phyloP scores from a whole-genome alignment of 2,113 vertebrate genomes.

The Pangasianodon gigas region DNA sequence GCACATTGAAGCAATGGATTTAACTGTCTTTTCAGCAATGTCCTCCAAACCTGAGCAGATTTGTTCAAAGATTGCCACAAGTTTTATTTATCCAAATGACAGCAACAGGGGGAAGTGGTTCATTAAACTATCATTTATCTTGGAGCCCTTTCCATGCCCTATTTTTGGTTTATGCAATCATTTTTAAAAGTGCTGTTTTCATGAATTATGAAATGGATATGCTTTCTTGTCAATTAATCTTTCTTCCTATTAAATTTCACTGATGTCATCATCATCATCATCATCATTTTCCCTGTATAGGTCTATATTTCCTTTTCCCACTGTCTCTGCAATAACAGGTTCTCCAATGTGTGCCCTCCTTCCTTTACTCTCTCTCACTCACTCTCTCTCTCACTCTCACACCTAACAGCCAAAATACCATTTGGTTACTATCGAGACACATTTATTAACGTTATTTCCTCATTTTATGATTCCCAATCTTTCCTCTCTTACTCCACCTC shows the following conservation, averaged over 20 bases:
- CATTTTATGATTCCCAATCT: constrained; percentile 69
- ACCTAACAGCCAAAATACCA: constrained; percentile 70
- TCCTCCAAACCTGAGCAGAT: no score
- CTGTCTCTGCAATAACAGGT: neutral
- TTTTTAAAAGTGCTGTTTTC: neutral
- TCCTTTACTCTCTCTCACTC: constrained; percentile 39
- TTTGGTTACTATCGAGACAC: constrained; percentile 78
- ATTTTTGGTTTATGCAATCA: no score
- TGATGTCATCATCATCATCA: neutral
- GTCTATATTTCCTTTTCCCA: neutral
- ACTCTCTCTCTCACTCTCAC: constrained; percentile 39
- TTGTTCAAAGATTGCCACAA: no score
- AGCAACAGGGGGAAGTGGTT: no score
- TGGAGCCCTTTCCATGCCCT: no score
- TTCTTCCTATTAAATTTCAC: neutral
- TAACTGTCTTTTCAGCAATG: no score
- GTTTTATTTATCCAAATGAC: no score
- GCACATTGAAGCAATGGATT: no score
- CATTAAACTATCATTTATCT: no score
- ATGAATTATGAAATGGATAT: neutral
- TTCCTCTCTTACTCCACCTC: constrained; percentile 52
- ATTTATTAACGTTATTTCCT: constrained; percentile 72
- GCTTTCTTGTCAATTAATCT: neutral
- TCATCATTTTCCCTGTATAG: neutral
- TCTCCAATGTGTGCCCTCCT: neutral